Evolutionary conservation across 2,797 vertebrate species (phyloP).

Genomic region (Steatocranus sp.): DNA sequence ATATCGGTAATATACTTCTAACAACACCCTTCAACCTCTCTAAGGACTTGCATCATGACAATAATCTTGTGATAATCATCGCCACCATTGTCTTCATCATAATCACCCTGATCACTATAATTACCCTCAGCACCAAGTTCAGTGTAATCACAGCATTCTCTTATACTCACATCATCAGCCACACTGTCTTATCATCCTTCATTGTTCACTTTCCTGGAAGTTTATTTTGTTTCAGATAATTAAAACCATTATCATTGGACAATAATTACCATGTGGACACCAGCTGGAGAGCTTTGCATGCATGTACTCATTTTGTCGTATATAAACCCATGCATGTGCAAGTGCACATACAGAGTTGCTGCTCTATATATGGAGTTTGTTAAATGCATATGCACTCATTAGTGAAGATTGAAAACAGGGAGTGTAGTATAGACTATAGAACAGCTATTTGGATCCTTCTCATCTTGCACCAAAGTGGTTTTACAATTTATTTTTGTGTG

Average conservation of each 20-base stretch:
- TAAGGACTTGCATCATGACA: neutral
- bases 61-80: neutral
- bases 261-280: constrained; percentile 21
- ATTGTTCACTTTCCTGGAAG: neutral
- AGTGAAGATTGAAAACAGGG: neutral
- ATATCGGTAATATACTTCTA: neutral
- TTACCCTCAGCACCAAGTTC: neutral
- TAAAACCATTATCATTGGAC: neutral
- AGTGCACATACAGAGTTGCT: neutral
- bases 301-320: neutral
- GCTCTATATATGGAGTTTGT: neutral
- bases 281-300: constrained; percentile 28
- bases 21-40: neutral
- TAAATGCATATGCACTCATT: neutral
- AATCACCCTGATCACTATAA: neutral
- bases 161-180: neutral
- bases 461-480: neutral
- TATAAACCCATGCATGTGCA: neutral
- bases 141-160: neutral
- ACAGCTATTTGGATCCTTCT: neutral
- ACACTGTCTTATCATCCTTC: neutral
- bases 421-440: neutral
- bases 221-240: neutral
- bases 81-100: neutral
- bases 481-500: neutral